phyloP scores from a whole-genome alignment of 2,888 invertebrate species.

The Gonocerus acuteangulatus region DNA sequence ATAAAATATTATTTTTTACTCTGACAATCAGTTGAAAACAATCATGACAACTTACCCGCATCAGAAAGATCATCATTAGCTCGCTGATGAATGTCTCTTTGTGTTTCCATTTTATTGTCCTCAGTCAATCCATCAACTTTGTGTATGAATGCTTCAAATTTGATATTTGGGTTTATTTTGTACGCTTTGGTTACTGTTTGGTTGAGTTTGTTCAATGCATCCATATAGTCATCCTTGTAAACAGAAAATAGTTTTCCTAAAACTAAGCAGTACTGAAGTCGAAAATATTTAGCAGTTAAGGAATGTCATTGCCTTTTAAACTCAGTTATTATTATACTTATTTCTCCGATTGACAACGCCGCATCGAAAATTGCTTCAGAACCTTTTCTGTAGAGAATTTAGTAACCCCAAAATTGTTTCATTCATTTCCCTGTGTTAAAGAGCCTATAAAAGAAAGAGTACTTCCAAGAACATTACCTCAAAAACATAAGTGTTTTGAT shows the following conservation, averaged over 20 bases:
- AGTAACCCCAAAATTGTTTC: too few relatives aligned
- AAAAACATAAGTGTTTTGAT: too few relatives aligned
- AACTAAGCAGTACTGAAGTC: background rate
- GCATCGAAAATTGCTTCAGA: too few relatives aligned
- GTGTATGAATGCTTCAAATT: slow-evolving; percentile 97
- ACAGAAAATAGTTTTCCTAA: slow-evolving; percentile 41
- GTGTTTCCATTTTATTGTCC: slow-evolving; percentile 98
- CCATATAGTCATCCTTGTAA: slow-evolving; percentile 85
- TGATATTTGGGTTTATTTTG: slow-evolving; percentile 90
- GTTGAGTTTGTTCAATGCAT: slow-evolving; percentile 86
- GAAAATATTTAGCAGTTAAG: slow-evolving; percentile 1
- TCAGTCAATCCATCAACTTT: slow-evolving; percentile 99
- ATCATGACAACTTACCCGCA: slow-evolving; percentile 57
- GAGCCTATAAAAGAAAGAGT: too few relatives aligned
- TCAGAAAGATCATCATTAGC: slow-evolving; percentile 91
- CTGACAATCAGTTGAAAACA: slow-evolving; percentile 17
- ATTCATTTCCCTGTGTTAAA: too few relatives aligned
- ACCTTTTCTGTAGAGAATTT: too few relatives aligned
- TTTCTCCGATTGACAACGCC: too few relatives aligned
- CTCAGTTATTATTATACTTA: too few relatives aligned
- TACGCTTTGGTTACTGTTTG: slow-evolving; percentile 90
- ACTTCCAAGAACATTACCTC: too few relatives aligned
- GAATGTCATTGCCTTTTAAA: too few relatives aligned
- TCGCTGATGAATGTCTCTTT: slow-evolving; percentile 93
- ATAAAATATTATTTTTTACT: too few relatives aligned